A percentile compares a stretch with the other conserved stretches of the same genome.
phyloP scores from a whole-genome alignment of 2,797 vertebrate genomes.

The Sebastes oblongus region DNA sequence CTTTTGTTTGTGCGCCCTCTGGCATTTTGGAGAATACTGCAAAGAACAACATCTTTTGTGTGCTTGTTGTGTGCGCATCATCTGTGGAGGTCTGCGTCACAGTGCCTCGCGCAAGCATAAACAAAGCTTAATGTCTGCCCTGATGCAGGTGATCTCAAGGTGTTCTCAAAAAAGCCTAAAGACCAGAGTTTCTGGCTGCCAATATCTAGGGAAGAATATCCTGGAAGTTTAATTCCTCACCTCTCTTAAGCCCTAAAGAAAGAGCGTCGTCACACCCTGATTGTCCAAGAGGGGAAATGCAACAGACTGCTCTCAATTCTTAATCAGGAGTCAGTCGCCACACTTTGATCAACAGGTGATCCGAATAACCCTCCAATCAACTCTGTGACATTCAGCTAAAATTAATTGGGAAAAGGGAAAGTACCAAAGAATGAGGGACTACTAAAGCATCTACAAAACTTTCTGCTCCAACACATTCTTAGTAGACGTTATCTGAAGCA shows the following conservation, averaged over 20 bases:
- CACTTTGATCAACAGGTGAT: too few species aligned
- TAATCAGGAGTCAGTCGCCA: too few species aligned
- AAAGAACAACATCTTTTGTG: background rate
- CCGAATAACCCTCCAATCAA: background rate
- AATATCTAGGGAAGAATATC: background rate
- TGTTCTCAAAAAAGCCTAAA: background rate
- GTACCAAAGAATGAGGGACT: background rate
- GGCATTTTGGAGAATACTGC: background rate
- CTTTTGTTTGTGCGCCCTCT: background rate
- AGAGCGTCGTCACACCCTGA: background rate
- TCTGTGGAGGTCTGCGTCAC: too few species aligned
- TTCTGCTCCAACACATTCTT: background rate
- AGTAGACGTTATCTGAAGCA: background rate
- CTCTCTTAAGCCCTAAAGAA: background rate
- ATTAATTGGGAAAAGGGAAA: background rate
- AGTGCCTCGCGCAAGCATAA: accelerated
- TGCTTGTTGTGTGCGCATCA: background rate
- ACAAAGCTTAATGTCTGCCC: background rate
- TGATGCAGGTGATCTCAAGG: background rate
- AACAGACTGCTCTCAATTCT: background rate
- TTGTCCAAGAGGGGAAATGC: background rate
- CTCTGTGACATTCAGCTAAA: background rate
- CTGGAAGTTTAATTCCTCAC: background rate
- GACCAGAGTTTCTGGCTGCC: background rate
- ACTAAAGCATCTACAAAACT: background rate